A percentile compares a stretch with the other conserved stretches of the same genome.
Evolutionary conservation across 2,888 invertebrate species (phyloP).

Genomic region (Tetragonula carbonaria): DNA sequence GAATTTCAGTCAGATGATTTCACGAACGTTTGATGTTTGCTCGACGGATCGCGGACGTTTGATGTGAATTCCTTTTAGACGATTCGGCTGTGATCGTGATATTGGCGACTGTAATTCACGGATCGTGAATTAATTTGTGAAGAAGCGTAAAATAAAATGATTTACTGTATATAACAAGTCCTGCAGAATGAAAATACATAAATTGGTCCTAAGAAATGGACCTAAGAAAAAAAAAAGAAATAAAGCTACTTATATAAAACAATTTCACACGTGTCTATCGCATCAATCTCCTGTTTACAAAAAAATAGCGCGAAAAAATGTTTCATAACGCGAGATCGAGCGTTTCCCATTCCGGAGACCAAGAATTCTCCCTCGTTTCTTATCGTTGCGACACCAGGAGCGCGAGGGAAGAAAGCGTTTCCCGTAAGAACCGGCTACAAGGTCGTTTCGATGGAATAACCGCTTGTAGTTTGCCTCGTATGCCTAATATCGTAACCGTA

Average conservation of each 20-base stretch:
- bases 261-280: not conserved
- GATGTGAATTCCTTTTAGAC: not conserved
- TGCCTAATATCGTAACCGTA: slow-evolving; percentile 80
- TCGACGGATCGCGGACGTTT: not conserved
- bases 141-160: not conserved
- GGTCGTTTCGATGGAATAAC: slow-evolving; percentile 78
- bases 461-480: slow-evolving; percentile 78
- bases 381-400: slow-evolving; percentile 53
- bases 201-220: too few species aligned
- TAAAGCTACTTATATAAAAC: not conserved
- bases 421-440: slow-evolving; percentile 60
- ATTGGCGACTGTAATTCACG: not conserved
- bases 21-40: slow-evolving; percentile 6
- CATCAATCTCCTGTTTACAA: not conserved
- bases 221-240: too few species aligned
- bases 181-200: not conserved
- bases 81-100: not conserved
- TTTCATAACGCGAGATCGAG: not conserved
- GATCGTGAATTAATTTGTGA: not conserved
- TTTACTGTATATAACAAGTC: not conserved
- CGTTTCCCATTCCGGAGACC: slow-evolving; percentile 4
- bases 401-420: slow-evolving; percentile 57
- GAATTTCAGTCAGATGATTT: not conserved
- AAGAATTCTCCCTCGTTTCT: slow-evolving; percentile 64
- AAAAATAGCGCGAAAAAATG: not conserved